A percentile compares a stretch with the other conserved stretches of the same genome.
phyloP scores from a whole-genome alignment of 2,797 vertebrate genomes.

The Tauraco hartlaubi region DNA sequence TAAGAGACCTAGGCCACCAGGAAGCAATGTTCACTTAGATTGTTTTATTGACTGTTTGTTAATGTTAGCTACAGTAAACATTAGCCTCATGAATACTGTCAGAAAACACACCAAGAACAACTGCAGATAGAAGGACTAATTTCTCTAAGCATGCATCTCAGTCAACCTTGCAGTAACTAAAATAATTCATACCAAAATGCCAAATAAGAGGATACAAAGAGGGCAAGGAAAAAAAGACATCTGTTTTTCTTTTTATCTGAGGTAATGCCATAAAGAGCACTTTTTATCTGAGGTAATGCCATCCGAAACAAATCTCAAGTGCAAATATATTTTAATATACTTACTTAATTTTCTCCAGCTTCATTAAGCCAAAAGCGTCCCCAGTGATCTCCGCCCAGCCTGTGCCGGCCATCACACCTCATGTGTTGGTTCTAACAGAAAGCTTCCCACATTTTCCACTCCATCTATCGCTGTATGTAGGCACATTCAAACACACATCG shows the following conservation, averaged over 20 bases:
- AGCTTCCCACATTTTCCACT: not conserved
- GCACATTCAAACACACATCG: accelerated
- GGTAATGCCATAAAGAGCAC: not conserved
- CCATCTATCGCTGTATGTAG: accelerated
- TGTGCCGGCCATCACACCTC: accelerated
- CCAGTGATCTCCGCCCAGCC: not conserved
- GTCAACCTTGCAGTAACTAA: not conserved
- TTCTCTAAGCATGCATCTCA: not conserved
- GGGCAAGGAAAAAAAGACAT: not conserved
- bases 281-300: not conserved
- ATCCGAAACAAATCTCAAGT: not conserved
- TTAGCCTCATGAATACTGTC: not conserved
- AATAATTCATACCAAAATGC: not conserved
- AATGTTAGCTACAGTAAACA: not conserved
- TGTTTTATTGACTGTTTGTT: not conserved
- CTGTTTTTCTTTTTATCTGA: not conserved
- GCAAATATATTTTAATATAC: not conserved
- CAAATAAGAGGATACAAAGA: not conserved
- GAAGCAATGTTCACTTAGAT: not conserved
- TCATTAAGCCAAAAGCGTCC: not conserved
- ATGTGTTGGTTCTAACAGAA: not conserved
- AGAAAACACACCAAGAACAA: not conserved
- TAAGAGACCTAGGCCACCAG: not conserved
- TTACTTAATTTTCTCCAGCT: not conserved
- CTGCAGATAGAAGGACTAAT: not conserved